Base-by-base conservation (phyloP, 1,140 invertebrate species). In the Pteromalus puparum region DNA sequence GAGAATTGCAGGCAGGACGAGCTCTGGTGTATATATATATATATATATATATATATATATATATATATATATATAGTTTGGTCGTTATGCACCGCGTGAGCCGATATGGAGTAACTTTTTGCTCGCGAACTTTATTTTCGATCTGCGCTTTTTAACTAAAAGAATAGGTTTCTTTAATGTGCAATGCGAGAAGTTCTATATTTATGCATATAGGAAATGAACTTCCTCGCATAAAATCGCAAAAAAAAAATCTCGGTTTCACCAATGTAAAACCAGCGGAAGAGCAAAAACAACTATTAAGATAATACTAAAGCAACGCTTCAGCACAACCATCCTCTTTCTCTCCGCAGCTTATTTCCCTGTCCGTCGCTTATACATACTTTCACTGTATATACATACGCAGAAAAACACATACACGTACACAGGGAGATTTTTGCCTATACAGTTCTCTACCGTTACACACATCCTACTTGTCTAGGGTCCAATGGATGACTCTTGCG, bases 221-320 rank as follows among this genome's bases (percentile, higher is more conserved):
- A 61, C 53, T 61, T n/a, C 53, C 21, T n/a, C 53, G 53, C 18
- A n/a, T 61, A 61, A 61, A n/a, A n/a, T n/a, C 76, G 13, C 48
- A 15, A 78, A 65, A 78, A 78, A 65, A 78, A 78, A 65, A n/a
- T n/a, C 18, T 61, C 53, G 53, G 53, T 61, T 61, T 61, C 53
- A 61, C 53, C 53, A 6, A 61, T n/a, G 21, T 61, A 61, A 61
- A 61, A n/a, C 18, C 53, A n/a, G 21, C 53, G 53, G 53, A 53
- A n/a, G n/a, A 18, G 42, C 34, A 81, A 81, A 81, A 81, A 72
- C 67, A 24, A 70, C 38, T 34, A 34, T 34, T 34, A 34, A 34
- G 78, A 81, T 81, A 67, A 81, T 81, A 67, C 30, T 34, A 79
- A 79, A 48, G 53, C 67, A 2, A 30, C 9, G 30, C 61, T 3